phyloP scores from a whole-genome alignment of 1,140 invertebrate genomes.

The Macrostomum lignano region DNA sequence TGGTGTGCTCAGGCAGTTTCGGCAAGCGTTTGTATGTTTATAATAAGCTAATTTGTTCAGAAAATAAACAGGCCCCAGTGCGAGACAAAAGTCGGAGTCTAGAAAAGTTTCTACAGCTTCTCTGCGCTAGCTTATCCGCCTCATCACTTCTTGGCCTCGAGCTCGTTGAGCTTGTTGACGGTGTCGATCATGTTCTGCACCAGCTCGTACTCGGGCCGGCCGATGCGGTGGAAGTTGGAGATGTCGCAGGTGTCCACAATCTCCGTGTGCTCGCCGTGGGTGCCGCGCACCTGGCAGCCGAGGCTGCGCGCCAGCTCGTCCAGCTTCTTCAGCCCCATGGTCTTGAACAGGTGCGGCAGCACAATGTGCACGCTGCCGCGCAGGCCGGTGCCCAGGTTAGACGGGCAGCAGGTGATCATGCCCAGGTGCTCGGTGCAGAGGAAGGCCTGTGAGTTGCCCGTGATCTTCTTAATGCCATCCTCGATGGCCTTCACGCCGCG shows the following conservation, averaged over 20 bases:
- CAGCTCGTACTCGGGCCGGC: not conserved
- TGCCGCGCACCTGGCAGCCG: slow-evolving; percentile 2
- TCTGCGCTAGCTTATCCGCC: no score
- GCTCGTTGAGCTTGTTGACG: not conserved
- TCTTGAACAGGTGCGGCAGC: slow-evolving; percentile 46
- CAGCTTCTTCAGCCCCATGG: not conserved
- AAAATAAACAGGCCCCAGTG: no score
- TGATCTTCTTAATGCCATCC: slow-evolving; percentile 1
- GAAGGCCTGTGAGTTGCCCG: slow-evolving; percentile 13
- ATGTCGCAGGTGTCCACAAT: not conserved
- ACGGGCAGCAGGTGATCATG: slow-evolving; percentile 90
- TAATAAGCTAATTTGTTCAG: no score
- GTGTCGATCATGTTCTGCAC: not conserved
- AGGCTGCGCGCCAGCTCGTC: not conserved
- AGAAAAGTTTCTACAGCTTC: no score
- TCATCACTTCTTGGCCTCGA: not conserved
- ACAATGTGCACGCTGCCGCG: slow-evolving; percentile 90
- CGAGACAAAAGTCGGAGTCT: no score
- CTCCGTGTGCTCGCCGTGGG: slow-evolving; percentile 1
- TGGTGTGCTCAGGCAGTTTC: no score
- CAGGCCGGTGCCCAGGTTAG: slow-evolving; percentile 82
- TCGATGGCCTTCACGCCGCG: no score
- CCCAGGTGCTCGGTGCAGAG: slow-evolving; percentile 45
- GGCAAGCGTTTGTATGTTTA: no score
- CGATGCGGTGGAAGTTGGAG: not conserved